Conservation (phyloP, 2,888 invertebrate species). For the Bursaphelenchus okinawaensis region DNA sequence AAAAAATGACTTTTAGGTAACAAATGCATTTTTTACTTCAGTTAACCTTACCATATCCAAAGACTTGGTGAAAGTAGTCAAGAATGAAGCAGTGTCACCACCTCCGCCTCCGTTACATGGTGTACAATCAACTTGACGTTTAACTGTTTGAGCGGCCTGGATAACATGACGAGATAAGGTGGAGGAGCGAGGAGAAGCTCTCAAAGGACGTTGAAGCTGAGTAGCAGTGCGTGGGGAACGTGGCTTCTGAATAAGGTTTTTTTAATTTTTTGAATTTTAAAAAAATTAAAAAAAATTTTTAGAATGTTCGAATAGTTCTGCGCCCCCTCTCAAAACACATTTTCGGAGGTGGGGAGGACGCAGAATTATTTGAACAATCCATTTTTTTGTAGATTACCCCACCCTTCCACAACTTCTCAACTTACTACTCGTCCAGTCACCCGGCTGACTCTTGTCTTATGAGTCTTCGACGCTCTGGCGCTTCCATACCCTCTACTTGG, state of each 20-base stretch:
- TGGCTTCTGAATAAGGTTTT: no score
- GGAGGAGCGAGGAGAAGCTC: background rate
- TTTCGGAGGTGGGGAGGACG: no score
- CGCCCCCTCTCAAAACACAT: background rate
- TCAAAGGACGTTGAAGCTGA: background rate
- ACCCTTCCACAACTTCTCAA: no score
- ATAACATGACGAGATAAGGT: background rate
- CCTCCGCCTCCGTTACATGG: background rate
- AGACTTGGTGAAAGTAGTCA: conserved; percentile 7
- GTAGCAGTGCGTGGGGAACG: background rate
- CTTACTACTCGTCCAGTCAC: background rate
- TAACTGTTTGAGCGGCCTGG: background rate
- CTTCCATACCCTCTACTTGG: background rate
- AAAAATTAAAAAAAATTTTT: background rate
- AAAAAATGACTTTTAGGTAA: background rate
- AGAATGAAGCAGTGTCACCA: background rate
- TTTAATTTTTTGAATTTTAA: no score
- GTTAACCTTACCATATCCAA: conserved; percentile 10
- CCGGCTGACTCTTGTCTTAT: background rate
- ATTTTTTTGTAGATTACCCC: no score
- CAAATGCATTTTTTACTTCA: background rate
- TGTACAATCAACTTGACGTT: background rate
- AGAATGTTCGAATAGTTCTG: background rate
- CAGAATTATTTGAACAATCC: no score
- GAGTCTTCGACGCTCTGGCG: background rate